Conservation (phyloP, 2,888 invertebrate genomes). For the Scrobipalpa costella region DNA sequence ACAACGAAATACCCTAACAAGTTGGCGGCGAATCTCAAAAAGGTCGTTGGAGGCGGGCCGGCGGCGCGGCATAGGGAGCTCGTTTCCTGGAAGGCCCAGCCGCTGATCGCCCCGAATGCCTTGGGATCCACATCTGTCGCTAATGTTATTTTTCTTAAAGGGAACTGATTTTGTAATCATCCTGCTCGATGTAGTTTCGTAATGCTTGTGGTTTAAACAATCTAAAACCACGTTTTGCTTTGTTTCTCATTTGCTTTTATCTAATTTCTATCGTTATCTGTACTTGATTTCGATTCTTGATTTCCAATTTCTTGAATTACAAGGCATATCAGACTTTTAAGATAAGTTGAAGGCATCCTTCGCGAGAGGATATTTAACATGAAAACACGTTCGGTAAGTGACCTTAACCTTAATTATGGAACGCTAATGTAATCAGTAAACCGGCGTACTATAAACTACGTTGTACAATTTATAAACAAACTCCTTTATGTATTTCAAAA, state of each 20-base stretch:
- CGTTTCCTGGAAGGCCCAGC: conserved; percentile 72
- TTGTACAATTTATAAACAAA: conserved; percentile 1
- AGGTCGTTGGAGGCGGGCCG: conserved; percentile 52
- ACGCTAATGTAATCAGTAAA: conserved; percentile 12
- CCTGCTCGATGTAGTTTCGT: neutral
- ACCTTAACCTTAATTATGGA: conserved; percentile 10
- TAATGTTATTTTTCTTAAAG: conserved; percentile 53
- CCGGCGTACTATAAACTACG: neutral
- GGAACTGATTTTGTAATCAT: conserved; percentile 43
- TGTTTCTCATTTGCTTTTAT: conserved; percentile 3
- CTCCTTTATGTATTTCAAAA: neutral
- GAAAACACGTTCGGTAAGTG: conserved; percentile 12
- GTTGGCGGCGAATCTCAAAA: conserved; percentile 72
- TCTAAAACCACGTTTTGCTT: neutral
- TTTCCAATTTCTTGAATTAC: neutral
- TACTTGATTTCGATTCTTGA: conserved; percentile 1
- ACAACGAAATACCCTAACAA: conserved; percentile 58
- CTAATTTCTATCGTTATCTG: neutral
- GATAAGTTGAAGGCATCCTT: neutral
- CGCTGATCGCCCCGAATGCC: conserved; percentile 62
- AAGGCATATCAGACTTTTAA: conserved; percentile 10
- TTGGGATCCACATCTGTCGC: conserved; percentile 71
- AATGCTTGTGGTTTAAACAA: neutral
- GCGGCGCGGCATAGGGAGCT: conserved; percentile 40
- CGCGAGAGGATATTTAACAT: neutral